Percentiles rank a stretch among this genome's conserved stretches.
phyloP scores from a whole-genome alignment of 1,140 invertebrate species.

The Tribolium madens region DNA sequence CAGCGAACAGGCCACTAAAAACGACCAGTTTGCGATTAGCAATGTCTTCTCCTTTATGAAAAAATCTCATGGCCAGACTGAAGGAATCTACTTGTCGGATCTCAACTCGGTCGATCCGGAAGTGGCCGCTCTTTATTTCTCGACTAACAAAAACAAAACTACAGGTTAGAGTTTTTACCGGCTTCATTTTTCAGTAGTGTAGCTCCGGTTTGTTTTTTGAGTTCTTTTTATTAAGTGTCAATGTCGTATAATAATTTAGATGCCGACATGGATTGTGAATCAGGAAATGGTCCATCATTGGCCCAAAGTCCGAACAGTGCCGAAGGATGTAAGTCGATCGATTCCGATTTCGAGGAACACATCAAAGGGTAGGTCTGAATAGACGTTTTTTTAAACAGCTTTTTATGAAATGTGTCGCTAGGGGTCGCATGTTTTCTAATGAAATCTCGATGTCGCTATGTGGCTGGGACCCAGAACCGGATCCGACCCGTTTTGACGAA shows the following conservation, averaged over 20 bases:
- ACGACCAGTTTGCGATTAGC: slow-evolving; percentile 82
- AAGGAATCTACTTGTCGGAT: slow-evolving; percentile 95
- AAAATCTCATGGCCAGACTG: slow-evolving; percentile 76
- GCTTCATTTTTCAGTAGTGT: slow-evolving; percentile 6
- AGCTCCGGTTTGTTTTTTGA: slow-evolving; percentile 29
- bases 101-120: slow-evolving; percentile 92
- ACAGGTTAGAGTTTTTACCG: slow-evolving; percentile 48
- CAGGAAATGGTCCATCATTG: slow-evolving; percentile 92
- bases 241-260: slow-evolving; percentile 62
- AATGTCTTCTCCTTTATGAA: slow-evolving; percentile 95
- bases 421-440: slow-evolving; percentile 66
- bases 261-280: slow-evolving; percentile 93
- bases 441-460: slow-evolving; percentile 84
- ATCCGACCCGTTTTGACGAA: slow-evolving; percentile 79
- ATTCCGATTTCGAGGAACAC: slow-evolving; percentile 86
- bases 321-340: slow-evolving; percentile 82
- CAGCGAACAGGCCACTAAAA: slow-evolving; percentile 60
- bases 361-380: slow-evolving; percentile 62
- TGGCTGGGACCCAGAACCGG: slow-evolving; percentile 78
- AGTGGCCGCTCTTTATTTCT: slow-evolving; percentile 90
- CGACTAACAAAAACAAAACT: slow-evolving; percentile 67
- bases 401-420: background rate
- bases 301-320: slow-evolving; percentile 93
- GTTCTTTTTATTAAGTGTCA: slow-evolving; percentile 59
- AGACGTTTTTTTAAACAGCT: too few relatives aligned